A percentile compares a stretch with the other conserved stretches of the same genome.
Evolutionary conservation across 2,888 invertebrate species (phyloP).

Genomic region (Drosophila robusta): DNA sequence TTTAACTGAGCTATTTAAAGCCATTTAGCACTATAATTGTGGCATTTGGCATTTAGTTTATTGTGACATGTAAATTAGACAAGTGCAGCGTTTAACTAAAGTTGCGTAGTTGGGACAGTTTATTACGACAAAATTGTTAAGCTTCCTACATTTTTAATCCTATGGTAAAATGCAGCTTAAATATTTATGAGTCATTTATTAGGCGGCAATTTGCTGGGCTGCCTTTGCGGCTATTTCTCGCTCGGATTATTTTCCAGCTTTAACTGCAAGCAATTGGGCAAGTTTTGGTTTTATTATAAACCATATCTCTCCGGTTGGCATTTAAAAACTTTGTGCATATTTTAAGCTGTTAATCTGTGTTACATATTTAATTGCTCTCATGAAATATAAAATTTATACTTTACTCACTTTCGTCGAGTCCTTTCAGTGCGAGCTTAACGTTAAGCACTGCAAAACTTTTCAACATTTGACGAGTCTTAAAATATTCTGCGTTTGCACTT

Average conservation of each 20-base stretch:
- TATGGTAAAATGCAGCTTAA: background rate
- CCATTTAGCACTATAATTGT: slow-evolving; percentile 13
- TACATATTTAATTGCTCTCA: slow-evolving; percentile 47
- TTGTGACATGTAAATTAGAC: background rate
- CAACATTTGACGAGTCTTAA: slow-evolving; percentile 42
- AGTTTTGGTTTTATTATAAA: slow-evolving; percentile 1
- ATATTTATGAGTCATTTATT: background rate
- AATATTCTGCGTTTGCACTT: slow-evolving; percentile 31
- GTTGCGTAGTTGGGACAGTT: background rate
- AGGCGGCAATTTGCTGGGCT: background rate
- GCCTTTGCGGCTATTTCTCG: no score
- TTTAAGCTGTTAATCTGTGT: slow-evolving; percentile 41
- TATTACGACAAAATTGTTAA: background rate
- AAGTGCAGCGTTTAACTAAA: background rate
- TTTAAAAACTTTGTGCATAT: slow-evolving; percentile 39
- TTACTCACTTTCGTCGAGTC: background rate
- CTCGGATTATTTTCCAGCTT: slow-evolving; percentile 6
- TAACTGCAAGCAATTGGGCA: slow-evolving; percentile 19
- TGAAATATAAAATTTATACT: slow-evolving; percentile 24
- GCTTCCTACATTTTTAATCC: background rate
- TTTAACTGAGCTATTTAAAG: slow-evolving; percentile 9
- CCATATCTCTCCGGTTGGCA: slow-evolving; percentile 1
- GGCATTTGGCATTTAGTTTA: background rate
- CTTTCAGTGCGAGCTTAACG: slow-evolving; percentile 6
- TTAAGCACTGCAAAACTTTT: slow-evolving; percentile 46